phyloP scores from a whole-genome alignment of 2,113 vertebrate genomes.

The Dasypus novemcinctus region DNA sequence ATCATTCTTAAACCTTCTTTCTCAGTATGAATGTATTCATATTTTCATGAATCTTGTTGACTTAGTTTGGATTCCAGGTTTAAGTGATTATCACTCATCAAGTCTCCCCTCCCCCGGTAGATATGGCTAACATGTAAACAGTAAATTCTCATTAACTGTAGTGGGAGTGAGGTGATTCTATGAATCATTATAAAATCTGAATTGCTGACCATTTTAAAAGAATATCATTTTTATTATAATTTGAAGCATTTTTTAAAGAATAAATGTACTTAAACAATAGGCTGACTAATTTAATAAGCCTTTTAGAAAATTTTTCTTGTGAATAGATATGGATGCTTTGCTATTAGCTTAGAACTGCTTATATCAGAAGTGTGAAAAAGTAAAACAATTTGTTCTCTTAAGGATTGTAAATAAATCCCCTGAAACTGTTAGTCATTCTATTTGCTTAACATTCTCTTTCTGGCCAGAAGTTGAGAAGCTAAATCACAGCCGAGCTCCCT shows the following conservation, averaged over 20 bases:
- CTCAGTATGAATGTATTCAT: background rate
- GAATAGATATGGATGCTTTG: background rate
- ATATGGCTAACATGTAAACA: background rate
- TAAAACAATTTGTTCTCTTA: background rate
- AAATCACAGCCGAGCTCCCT: background rate
- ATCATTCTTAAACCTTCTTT: background rate
- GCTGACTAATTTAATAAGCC: background rate
- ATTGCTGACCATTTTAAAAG: slow-evolving; percentile 7
- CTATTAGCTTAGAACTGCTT: background rate
- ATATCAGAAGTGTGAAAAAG: slow-evolving; percentile 9
- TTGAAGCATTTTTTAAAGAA: background rate
- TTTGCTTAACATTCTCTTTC: background rate
- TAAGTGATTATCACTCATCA: background rate
- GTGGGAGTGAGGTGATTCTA: background rate
- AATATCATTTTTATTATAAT: background rate
- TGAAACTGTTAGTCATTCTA: background rate
- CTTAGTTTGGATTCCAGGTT: background rate
- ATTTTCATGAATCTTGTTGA: background rate
- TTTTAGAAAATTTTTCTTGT: slow-evolving; percentile 13
- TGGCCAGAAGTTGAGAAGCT: background rate
- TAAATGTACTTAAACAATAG: background rate
- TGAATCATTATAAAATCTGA: slow-evolving; percentile 19
- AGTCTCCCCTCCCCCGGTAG: background rate
- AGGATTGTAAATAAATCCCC: background rate
- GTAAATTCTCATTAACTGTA: slow-evolving; percentile 11